A percentile compares a stretch with the other conserved stretches of the same genome.
Conservation (phyloP, 2,113 vertebrate species). For the Dicaeum eximium region DNA sequence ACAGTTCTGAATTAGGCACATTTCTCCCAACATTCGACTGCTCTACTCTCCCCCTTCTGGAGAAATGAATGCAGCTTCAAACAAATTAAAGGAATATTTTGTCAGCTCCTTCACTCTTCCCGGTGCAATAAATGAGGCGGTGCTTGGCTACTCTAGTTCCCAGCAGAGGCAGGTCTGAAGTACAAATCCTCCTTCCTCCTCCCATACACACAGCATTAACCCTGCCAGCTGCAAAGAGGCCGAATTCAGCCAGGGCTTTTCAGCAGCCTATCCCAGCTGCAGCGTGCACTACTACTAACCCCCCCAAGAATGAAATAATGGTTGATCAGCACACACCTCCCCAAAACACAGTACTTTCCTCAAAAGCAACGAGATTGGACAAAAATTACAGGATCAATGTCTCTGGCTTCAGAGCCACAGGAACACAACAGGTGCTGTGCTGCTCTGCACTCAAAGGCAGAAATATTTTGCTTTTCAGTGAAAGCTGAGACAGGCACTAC, state of each 20-base stretch:
- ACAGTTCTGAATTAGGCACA: not conserved
- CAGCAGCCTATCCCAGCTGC: not conserved
- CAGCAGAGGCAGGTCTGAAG: not conserved
- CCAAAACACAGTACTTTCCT: not conserved
- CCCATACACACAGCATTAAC: not conserved
- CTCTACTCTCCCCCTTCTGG: conserved; percentile 54
- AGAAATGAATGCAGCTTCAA: conserved; percentile 35
- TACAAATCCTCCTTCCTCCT: not conserved
- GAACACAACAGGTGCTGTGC: not conserved
- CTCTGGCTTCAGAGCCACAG: not conserved
- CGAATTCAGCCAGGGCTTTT: not conserved
- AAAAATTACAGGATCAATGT: not conserved
- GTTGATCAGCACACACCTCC: not conserved
- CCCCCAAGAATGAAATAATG: not conserved
- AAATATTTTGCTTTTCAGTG: not conserved
- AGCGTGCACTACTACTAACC: rapidly evolving
- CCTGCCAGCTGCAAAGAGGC: not conserved
- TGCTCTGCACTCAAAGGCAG: not conserved
- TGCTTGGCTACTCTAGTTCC: not conserved
- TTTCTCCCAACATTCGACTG: not conserved
- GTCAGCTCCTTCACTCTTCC: not conserved
- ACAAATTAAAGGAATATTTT: not conserved
- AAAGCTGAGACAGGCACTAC: not conserved
- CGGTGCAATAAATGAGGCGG: rapidly evolving
- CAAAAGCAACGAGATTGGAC: rapidly evolving